Conservation (phyloP, 2,797 vertebrate genomes). For the Trachurus trachurus region DNA sequence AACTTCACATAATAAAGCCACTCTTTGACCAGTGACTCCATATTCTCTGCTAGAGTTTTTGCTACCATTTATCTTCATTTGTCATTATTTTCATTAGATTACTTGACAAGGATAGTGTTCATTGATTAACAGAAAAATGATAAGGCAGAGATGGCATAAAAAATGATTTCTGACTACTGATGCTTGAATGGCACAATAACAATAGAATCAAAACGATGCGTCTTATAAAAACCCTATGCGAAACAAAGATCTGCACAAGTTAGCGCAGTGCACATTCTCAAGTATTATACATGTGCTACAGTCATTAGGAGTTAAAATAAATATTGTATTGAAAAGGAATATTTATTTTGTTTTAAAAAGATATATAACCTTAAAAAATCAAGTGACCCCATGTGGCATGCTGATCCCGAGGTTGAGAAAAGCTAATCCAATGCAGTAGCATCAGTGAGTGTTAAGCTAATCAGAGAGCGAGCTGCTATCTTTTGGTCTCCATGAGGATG, state of each 20-base stretch:
- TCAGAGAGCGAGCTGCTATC: background rate
- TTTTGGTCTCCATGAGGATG: background rate
- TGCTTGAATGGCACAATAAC: background rate
- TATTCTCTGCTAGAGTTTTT: conserved; percentile 1
- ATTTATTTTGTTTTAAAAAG: background rate
- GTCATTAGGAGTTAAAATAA: background rate
- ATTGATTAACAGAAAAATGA: background rate
- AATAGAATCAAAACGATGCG: background rate
- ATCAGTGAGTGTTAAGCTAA: background rate
- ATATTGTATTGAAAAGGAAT: background rate
- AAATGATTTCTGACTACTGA: background rate
- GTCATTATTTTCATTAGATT: background rate
- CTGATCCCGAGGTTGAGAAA: background rate
- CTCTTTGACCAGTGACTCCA: background rate
- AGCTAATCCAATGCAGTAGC: background rate
- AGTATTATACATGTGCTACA: background rate
- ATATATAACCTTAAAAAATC: background rate
- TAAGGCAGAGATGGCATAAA: background rate
- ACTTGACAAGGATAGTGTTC: background rate
- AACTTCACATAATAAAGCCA: conserved; percentile 2
- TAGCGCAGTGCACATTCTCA: background rate
- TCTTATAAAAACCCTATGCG: background rate
- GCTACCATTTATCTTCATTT: background rate
- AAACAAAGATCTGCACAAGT: background rate
- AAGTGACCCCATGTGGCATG: background rate